Evolutionary conservation across 2,888 invertebrate genomes (phyloP).

Genomic region (Diploptera punctata): DNA sequence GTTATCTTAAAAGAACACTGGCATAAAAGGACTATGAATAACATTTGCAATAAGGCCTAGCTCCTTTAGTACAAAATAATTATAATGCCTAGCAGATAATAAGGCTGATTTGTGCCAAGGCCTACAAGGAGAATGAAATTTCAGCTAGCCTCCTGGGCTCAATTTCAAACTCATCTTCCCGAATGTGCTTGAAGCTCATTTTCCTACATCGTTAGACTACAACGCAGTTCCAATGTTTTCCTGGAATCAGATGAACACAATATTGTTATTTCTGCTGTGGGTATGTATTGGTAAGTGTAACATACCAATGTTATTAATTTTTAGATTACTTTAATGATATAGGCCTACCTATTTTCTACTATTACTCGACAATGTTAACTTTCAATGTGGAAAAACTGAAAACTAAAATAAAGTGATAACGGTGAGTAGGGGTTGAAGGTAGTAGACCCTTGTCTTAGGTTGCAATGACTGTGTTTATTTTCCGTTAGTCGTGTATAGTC

Average conservation of each 20-base stretch:
- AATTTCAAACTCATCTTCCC: conserved; percentile 13
- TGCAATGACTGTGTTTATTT: too few species aligned
- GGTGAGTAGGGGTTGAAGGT: too few species aligned
- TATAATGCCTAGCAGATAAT: conserved; percentile 22
- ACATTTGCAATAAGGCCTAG: conserved; percentile 26
- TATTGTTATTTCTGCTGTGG: conserved; percentile 26
- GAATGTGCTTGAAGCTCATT: background rate
- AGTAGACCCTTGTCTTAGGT: too few species aligned
- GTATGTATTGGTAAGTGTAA: conserved; percentile 31
- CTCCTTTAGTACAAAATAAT: conserved; percentile 36
- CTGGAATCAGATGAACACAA: conserved; percentile 26
- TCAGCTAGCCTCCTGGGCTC: background rate
- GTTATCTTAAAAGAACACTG: too few species aligned
- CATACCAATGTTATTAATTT: too few species aligned
- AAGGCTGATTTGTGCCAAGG: conserved; percentile 30
- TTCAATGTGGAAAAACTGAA: too few species aligned
- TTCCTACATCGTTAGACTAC: background rate
- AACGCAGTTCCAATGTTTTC: conserved; percentile 33
- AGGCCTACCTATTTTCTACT: too few species aligned
- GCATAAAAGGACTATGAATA: too few species aligned
- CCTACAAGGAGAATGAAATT: conserved; percentile 8
- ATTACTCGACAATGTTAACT: too few species aligned
- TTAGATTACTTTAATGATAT: too few species aligned
- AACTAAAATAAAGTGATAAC: too few species aligned
- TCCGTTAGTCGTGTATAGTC: too few species aligned